A percentile compares a stretch with the other conserved stretches of the same genome.
Evolutionary conservation across 1,140 invertebrate genomes (phyloP).

Genomic region (Antheraea pernyi): DNA sequence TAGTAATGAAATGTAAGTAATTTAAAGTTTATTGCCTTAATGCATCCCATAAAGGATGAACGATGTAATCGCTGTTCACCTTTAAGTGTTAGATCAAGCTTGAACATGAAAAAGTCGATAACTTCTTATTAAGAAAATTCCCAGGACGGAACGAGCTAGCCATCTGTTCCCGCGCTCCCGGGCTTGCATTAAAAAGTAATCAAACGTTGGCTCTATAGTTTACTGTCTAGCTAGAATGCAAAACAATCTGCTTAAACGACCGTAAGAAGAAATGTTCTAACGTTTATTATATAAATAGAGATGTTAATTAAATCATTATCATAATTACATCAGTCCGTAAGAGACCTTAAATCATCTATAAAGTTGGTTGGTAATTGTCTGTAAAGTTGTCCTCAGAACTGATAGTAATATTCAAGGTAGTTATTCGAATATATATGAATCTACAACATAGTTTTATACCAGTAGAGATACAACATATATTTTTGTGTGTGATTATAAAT

Average conservation of each 20-base stretch:
- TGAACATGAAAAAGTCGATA: background rate
- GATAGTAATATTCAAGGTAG: no score
- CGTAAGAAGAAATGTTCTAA: background rate
- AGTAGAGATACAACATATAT: no score
- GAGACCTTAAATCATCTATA: no score
- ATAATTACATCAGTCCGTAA: no score
- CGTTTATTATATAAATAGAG: no score
- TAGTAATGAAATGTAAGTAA: background rate
- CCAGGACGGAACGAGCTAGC: background rate
- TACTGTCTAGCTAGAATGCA: background rate
- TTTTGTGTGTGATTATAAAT: no score
- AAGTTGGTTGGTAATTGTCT: no score
- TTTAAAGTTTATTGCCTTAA: background rate
- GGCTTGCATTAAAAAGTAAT: conserved; percentile 13
- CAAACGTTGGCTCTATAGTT: conserved; percentile 8
- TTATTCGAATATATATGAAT: no score
- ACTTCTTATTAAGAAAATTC: background rate
- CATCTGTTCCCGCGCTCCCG: background rate
- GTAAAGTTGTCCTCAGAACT: no score
- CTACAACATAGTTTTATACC: no score
- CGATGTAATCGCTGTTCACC: background rate
- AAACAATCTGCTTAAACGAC: conserved; percentile 15
- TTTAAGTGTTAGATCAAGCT: background rate
- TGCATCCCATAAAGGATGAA: background rate
- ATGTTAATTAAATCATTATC: no score